phyloP scores from a whole-genome alignment of 2,888 invertebrate species.

The Drosophila anomelani region DNA sequence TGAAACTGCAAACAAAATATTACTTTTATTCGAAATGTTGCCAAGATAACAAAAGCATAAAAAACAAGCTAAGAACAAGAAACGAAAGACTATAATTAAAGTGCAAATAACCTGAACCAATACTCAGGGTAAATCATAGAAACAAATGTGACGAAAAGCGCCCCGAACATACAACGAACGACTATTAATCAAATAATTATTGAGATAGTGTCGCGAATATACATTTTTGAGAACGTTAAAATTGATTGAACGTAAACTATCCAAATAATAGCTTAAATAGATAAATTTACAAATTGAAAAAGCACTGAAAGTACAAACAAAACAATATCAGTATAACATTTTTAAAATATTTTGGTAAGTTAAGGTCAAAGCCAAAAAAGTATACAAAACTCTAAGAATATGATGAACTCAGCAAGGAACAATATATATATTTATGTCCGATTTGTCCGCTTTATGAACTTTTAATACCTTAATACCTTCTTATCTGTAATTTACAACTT shows the following conservation, averaged over 20 bases:
- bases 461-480: background rate
- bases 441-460: background rate
- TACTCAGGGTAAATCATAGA: constrained; percentile 24
- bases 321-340: constrained; percentile 26
- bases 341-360: constrained; percentile 66
- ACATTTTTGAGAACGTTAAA: constrained; percentile 14
- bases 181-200: constrained; percentile 20
- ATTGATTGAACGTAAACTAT: constrained; percentile 3
- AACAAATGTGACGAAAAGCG: constrained; percentile 28
- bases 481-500: background rate
- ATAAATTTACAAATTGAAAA: constrained; percentile 32
- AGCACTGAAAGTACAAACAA: constrained; percentile 37
- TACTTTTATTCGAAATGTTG: constrained; percentile 28
- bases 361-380: constrained; percentile 64
- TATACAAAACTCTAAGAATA: constrained; percentile 6
- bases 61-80: constrained; percentile 28
- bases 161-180: constrained; percentile 48
- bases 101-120: constrained; percentile 42
- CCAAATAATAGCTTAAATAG: constrained; percentile 14
- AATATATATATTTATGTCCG: background rate
- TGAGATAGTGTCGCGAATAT: constrained; percentile 25
- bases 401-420: constrained; percentile 25
- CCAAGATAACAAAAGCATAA: constrained; percentile 18
- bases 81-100: constrained; percentile 1
- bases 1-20: constrained; percentile 37